Evolutionary conservation across 2,797 vertebrate species (phyloP), one percentile per base, ranked within the genome.

Genomic region (Pterois miles): DNA sequence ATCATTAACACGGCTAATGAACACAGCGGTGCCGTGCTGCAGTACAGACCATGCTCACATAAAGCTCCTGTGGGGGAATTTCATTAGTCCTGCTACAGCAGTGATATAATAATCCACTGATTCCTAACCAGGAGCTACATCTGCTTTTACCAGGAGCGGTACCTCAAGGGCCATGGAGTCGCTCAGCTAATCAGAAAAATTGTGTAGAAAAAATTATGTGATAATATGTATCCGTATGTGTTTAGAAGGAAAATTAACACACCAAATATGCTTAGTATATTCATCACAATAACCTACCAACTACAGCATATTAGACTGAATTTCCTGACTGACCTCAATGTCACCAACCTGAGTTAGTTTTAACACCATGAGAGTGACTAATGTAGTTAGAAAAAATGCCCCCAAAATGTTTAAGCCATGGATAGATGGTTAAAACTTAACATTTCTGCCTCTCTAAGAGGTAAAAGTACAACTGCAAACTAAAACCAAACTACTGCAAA

Each of bases 1-100:
- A 93, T 92, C 90, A 94, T 94, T 94, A 93, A 93, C 90, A 82
- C 65, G 43, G 78, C 88, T 92, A 90, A 93, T 93, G 92, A 94
- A 93, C 92, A 92, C 85, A 82, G 67, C 54, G 18, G 67, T 65
- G 54, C 69, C 6, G 9, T 9, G 71, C 65, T 76, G 73, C 62
- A 59, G 50, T n/a, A 64, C 74, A 36, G 22, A 31, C 38, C 59
- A 10, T 7, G 4, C 76, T 70, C 65, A 52, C 62, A 36, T 8
- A 58, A 65, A 81, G 23, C 34, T 71, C 64, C 67, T 64, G 43
- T 50, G 31, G 56, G 72, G 78, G 65, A 74, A 84, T 82, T 76
- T 75, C 68, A 83, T 83, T 74, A 78, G 80, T 58, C 54, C 36
- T 75, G 64, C 48, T 25, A 33, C 68, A 80, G 73, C 59, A 50